phyloP scores from a whole-genome alignment of 2,797 vertebrate genomes.

The Characodon lateralis region DNA sequence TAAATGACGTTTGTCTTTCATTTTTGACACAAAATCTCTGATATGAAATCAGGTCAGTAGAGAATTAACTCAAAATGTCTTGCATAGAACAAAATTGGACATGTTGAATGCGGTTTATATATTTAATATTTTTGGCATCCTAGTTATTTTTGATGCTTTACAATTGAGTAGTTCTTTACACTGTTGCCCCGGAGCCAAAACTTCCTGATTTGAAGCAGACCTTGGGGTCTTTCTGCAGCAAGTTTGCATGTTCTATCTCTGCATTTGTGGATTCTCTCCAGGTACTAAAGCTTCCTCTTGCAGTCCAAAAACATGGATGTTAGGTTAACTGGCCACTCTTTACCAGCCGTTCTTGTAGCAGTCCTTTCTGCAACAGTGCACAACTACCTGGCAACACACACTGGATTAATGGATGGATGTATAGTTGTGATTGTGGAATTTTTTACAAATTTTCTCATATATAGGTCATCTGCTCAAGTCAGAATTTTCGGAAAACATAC shows the following conservation, averaged over 20 bases:
- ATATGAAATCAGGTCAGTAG: constrained; percentile 17
- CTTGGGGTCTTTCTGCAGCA: neutral
- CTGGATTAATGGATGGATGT: too few relatives aligned
- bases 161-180: too few relatives aligned
- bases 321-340: too few relatives aligned
- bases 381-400: too few relatives aligned
- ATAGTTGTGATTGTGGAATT: constrained; percentile 16
- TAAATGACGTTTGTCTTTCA: constrained; percentile 3
- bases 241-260: neutral
- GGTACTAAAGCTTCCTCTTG: neutral
- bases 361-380: too few relatives aligned
- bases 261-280: neutral
- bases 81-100: constrained; percentile 3
- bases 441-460: constrained; percentile 55
- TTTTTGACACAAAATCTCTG: constrained; percentile 19
- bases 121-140: constrained; percentile 35
- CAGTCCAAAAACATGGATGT: neutral
- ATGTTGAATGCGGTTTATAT: constrained; percentile 36
- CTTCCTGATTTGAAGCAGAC: neutral
- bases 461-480: constrained; percentile 58
- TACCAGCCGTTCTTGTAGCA: too few relatives aligned
- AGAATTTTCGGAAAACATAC: constrained; percentile 45
- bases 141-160: neutral
- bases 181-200: neutral
- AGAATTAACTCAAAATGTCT: neutral